Evolutionary conservation across 2,888 invertebrate genomes (phyloP), one percentile per base, ranked within the genome.

Genomic region (Clivina fossor): DNA sequence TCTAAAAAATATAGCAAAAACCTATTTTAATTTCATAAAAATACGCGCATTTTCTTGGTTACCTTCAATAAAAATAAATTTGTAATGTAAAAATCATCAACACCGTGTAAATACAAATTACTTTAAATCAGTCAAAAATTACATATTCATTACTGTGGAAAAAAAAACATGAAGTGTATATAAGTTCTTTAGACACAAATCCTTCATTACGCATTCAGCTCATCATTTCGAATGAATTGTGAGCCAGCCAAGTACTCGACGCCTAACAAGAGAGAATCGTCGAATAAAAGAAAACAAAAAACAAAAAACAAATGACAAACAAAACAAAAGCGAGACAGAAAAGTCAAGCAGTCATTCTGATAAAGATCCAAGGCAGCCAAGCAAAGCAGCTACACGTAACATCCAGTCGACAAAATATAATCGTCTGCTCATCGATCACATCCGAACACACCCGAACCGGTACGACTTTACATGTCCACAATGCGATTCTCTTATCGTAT

Each of bases 281-380:
- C 44, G 32, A 16, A n/a, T n/a, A n/a, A n/a, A n/a, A n/a, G n/a
- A n/a, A n/a, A n/a, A n/a, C n/a, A n/a, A n/a, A n/a, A n/a, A n/a
- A n/a, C n/a, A n/a, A n/a, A n/a, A n/a, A n/a, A n/a, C n/a, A n/a
- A n/a, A n/a, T n/a, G n/a, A 11, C 32, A 53, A 43, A 50, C 20
- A 5, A 37, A 49, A 50, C 41, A 53, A 53, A 32, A 30, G 30
- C 33, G 19, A 22, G 37, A 48, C 48, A 48, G 48, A 37, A n/a
- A n/a, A 48, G 48, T 48, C 48, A 48, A 35, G 26, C 37, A 35
- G 11, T 51, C 43, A 53, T 43, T 33, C 51, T n/a, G 51, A 53
- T 53, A 53, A 53, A 53, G 51, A 53, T 53, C 51, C 51, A 43
- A 33, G 51, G 24, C 37, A 43, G 26, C 51, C 11, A 19, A 19